Conservation (phyloP, 2,797 vertebrate genomes). For the Hydrocynus forskahlii region DNA sequence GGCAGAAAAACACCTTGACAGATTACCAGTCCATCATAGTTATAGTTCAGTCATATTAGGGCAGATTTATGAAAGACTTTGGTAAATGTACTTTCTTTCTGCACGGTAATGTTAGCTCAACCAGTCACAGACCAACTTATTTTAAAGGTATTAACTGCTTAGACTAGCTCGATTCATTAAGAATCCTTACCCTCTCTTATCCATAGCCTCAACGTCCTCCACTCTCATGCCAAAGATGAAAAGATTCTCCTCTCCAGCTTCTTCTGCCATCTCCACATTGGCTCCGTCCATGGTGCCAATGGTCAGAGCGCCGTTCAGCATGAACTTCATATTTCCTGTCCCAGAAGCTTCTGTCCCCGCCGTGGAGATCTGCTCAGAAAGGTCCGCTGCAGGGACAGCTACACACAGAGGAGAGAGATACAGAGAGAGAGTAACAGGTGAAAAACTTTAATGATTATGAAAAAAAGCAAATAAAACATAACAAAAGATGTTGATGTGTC, state of each 20-base stretch:
- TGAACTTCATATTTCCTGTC: constrained; percentile 95
- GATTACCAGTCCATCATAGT: no score
- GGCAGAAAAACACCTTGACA: no score
- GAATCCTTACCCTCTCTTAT: constrained; percentile 79
- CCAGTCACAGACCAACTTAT: no score
- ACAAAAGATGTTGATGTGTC: neutral
- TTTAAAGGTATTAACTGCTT: neutral
- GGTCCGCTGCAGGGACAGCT: constrained; percentile 88
- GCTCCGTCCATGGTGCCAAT: constrained; percentile 93
- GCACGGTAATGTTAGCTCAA: no score
- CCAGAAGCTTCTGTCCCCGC: constrained; percentile 91
- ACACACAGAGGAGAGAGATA: neutral
- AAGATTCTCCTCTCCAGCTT: constrained; percentile 87
- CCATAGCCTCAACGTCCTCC: constrained; percentile 85
- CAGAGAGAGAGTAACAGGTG: neutral
- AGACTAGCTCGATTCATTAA: neutral
- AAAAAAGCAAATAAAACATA: neutral
- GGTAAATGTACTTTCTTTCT: no score
- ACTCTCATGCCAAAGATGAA: constrained; percentile 95
- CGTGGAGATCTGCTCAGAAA: constrained; percentile 92
- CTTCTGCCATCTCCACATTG: constrained; percentile 93
- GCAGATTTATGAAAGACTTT: no score
- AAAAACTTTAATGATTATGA: neutral
- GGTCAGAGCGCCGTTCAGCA: constrained; percentile 91
- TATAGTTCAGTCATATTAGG: no score